Base-by-base conservation (phyloP, 1,140 invertebrate genomes). In the Atta cephalotes region DNA sequence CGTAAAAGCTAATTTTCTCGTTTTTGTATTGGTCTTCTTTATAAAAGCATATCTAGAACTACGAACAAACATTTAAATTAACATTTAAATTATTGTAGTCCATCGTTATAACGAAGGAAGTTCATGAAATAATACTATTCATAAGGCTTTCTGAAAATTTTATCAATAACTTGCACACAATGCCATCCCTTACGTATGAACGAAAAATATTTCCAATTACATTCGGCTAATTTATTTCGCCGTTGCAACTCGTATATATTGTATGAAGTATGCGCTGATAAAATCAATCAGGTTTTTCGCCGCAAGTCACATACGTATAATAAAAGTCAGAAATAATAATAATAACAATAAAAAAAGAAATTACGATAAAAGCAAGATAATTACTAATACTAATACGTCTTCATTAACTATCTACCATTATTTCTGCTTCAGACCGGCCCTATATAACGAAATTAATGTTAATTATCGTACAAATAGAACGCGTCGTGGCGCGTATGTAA, bases 181-280 rank as follows among this genome's bases (percentile, higher is more conserved):
- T 53, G 14, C 35, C 39, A 9, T 45, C 39, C 21, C 49, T 51
- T 16, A 51, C 14, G 49, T 51, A 51, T 14, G 14, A 7, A 25
- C 25, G 9, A 35, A 79, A 79, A 79, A 66, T 66, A 79, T 65
- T 35, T 66, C 60, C 60, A 62, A 77, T 77, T 77, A 77, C 62
- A 66, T 35, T 80, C 39, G 7, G 45, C 45, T 31, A 53, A 66
- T 80, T 66, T 16, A 68, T 53, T 35, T 39, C 77, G n/a, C 28
- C 45, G 45, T 35, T 66, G 45, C 14, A 49, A 16, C 39, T 25
- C 56, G 18, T 66, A 21, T 66, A 21, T 45, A 18, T 21, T 62
- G 62, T 79, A 51, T 28, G 10, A 35, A 6, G 25, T 35, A 39
- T 10, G 49, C n/a, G 31, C 2, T 31, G 28, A 35, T 49, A 14